A percentile compares a stretch with the other conserved stretches of the same genome.
Evolutionary conservation across 2,888 invertebrate species (phyloP).

Genomic region (Steromphala cineraria): DNA sequence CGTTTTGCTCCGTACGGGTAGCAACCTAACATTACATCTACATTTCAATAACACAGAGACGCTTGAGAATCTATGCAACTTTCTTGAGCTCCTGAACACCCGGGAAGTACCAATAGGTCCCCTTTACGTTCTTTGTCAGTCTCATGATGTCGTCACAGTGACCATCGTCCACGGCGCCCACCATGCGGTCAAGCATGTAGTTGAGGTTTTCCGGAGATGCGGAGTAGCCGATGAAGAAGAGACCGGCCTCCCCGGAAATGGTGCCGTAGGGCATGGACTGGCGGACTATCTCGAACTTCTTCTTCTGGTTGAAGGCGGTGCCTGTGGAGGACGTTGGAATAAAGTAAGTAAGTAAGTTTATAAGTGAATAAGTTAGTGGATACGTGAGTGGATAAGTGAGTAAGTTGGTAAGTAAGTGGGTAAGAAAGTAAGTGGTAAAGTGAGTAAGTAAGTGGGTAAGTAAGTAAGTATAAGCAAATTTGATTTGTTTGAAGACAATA

Average conservation of each 20-base stretch:
- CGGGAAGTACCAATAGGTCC: conserved; percentile 75
- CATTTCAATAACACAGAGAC: background rate
- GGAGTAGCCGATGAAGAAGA: conserved; percentile 75
- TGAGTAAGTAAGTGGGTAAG: no score
- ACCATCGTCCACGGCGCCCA: conserved; percentile 68
- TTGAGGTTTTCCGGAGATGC: conserved; percentile 70
- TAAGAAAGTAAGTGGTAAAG: no score
- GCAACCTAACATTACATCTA: background rate
- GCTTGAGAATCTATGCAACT: conserved; percentile 40
- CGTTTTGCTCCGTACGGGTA: no score
- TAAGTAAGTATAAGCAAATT: no score
- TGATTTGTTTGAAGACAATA: no score
- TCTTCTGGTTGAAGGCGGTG: conserved; percentile 61
- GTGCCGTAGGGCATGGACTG: conserved; percentile 75
- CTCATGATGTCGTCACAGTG: conserved; percentile 73
- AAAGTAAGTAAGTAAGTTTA: no score
- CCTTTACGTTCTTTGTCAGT: conserved; percentile 67
- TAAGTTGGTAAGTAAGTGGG: no score
- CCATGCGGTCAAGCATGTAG: conserved; percentile 75
- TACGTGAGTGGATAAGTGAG: no score
- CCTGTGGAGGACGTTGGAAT: conserved; percentile 45
- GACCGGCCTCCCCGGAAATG: conserved; percentile 66
- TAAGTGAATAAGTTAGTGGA: no score
- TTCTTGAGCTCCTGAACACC: conserved; percentile 66
- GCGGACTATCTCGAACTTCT: conserved; percentile 73